These are phyloP conservation scores for Metalampra italica DNA, from an alignment of 2,888 invertebrate species.

Conservation along the genomic window DNA sequence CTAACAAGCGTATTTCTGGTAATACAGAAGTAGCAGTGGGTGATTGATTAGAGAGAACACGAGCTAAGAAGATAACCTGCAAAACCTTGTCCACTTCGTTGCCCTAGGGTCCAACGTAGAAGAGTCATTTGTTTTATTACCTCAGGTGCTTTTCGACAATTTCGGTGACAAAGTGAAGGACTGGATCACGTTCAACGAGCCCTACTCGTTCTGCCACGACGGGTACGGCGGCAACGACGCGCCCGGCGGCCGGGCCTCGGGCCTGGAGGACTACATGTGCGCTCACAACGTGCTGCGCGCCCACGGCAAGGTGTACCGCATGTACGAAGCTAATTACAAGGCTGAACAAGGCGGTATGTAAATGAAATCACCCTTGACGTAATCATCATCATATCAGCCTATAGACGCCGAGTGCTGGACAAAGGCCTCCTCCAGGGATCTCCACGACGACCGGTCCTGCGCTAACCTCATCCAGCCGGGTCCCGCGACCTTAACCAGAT, in stretches of 20 bases:
- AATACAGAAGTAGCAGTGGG: too few relatives aligned
- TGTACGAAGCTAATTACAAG: constrained; percentile 72
- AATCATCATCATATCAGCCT: too few relatives aligned
- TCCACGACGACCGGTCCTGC: too few relatives aligned
- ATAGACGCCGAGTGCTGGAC: too few relatives aligned
- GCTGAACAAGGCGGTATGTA: constrained; percentile 17
- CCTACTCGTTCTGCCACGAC: constrained; percentile 60
- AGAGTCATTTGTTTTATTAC: background rate
- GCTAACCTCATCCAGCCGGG: too few relatives aligned
- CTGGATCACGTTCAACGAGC: constrained; percentile 84
- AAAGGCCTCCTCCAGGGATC: too few relatives aligned
- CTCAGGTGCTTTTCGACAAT: constrained; percentile 62
- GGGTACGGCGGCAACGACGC: constrained; percentile 74
- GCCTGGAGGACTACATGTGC: constrained; percentile 80
- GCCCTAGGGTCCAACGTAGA: too few relatives aligned
- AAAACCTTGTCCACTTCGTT: too few relatives aligned
- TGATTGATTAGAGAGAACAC: too few relatives aligned
- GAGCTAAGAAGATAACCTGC: too few relatives aligned
- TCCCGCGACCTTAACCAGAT: too few relatives aligned
- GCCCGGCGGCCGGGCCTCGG: constrained; percentile 67
- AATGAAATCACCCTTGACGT: background rate
- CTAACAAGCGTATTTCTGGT: too few relatives aligned
- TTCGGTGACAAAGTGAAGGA: constrained; percentile 68
- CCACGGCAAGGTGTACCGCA: constrained; percentile 80
- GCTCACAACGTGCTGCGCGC: constrained; percentile 81